Conservation (phyloP, 2,888 invertebrate genomes). For the Xylota sylvarum region DNA sequence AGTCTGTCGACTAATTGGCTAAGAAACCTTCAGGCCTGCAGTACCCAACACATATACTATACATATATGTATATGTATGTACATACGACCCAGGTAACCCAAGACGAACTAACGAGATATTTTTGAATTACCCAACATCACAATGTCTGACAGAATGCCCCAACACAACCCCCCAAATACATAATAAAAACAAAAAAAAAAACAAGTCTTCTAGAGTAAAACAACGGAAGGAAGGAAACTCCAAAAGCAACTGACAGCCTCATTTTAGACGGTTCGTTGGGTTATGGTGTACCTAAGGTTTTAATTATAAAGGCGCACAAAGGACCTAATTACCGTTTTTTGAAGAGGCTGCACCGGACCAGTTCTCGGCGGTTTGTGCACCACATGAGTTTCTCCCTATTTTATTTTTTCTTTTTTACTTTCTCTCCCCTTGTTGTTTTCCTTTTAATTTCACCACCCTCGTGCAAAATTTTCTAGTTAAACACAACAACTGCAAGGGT, state of each 20-base stretch:
- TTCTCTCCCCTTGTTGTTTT: slow-evolving; percentile 51
- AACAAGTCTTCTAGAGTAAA: slow-evolving; percentile 8
- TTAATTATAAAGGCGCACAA: slow-evolving; percentile 77
- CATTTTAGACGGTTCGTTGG: slow-evolving; percentile 76
- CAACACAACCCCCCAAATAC: slow-evolving; percentile 35
- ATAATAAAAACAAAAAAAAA: neutral
- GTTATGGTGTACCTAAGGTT: slow-evolving; percentile 73
- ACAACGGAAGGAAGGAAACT: slow-evolving; percentile 72
- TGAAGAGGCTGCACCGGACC: slow-evolving; percentile 75
- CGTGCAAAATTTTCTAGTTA: slow-evolving; percentile 59
- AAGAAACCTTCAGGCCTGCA: slow-evolving; percentile 63
- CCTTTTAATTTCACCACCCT: slow-evolving; percentile 62
- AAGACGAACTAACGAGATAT: slow-evolving; percentile 62
- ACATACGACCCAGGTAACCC: slow-evolving; percentile 53
- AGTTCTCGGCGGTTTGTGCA: slow-evolving; percentile 72
- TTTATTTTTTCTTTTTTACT: slow-evolving; percentile 28
- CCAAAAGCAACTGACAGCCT: slow-evolving; percentile 75
- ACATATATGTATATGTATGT: too few relatives aligned
- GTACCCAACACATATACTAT: slow-evolving; percentile 13
- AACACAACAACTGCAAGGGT: slow-evolving; percentile 53
- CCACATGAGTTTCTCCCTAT: slow-evolving; percentile 46
- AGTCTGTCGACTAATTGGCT: slow-evolving; percentile 73
- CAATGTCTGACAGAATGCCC: slow-evolving; percentile 58
- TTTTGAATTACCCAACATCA: slow-evolving; percentile 58
- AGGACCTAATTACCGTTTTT: slow-evolving; percentile 77